phyloP scores from a whole-genome alignment of 1,140 invertebrate species.

The Drosophila rhopaloa region DNA sequence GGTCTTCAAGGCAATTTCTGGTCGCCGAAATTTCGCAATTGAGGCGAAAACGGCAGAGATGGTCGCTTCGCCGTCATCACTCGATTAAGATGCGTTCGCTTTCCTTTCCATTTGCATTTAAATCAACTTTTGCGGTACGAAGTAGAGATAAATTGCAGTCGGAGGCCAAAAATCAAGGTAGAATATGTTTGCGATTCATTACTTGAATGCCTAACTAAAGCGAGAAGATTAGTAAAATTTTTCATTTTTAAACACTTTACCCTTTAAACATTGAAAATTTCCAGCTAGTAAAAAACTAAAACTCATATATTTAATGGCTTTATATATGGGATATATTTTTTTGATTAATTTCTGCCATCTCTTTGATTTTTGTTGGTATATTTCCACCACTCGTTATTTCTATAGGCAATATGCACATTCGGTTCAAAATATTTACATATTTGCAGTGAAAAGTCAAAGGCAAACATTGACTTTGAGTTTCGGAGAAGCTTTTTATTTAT shows the following conservation, averaged over 20 bases:
- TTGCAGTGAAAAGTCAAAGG: constrained; percentile 11
- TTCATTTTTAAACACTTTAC: too few species aligned
- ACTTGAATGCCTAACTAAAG: too few species aligned
- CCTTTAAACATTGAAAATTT: too few species aligned
- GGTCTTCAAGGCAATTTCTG: constrained; percentile 19
- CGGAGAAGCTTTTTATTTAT: background rate
- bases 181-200: background rate
- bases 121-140: constrained; percentile 44
- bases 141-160: constrained; percentile 11
- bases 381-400: background rate
- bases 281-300: background rate
- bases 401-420: constrained; percentile 1
- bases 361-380: background rate
- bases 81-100: constrained; percentile 28
- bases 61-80: constrained; percentile 14
- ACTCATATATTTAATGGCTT: background rate
- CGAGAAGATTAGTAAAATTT: too few species aligned
- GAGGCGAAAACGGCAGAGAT: constrained; percentile 31
- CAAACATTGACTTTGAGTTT: constrained; percentile 18
- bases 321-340: background rate
- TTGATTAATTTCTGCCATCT: background rate
- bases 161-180: constrained; percentile 2
- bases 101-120: constrained; percentile 64
- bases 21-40: constrained; percentile 33
- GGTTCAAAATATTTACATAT: constrained; percentile 5